Evolutionary conservation across 23 tunicate genomes (phyloP).

Genomic region (Phallusia fumigata): DNA sequence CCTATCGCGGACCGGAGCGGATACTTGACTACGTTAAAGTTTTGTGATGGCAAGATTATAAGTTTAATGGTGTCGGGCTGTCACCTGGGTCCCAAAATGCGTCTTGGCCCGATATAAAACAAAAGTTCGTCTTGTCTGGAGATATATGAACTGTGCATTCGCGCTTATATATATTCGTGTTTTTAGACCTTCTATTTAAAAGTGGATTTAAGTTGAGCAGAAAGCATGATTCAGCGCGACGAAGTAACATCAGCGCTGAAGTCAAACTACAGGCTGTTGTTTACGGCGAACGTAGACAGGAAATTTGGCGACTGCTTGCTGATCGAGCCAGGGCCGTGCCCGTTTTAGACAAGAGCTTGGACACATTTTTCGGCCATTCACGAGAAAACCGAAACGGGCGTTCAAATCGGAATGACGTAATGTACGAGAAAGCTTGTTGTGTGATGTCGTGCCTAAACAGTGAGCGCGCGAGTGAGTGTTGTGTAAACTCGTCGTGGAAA

Average conservation of each 20-base stretch:
- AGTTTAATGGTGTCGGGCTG: not conserved
- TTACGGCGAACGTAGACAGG: constrained; percentile 3
- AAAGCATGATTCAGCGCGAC: too few species aligned
- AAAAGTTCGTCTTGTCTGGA: too few species aligned
- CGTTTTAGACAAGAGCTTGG: not conserved
- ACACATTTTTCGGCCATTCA: not conserved
- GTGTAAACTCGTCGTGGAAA: constrained; percentile 6
- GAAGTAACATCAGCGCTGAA: too few species aligned
- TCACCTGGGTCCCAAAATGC: too few species aligned
- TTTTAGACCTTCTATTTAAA: too few species aligned
- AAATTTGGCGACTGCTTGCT: not conserved
- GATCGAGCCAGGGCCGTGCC: not conserved
- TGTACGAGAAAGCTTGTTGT: not conserved
- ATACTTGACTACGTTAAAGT: not conserved
- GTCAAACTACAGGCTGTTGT: not conserved
- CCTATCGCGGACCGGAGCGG: not conserved
- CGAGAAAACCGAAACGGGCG: constrained; percentile 8
- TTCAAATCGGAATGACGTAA: not conserved
- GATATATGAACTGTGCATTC: too few species aligned
- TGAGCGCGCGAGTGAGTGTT: not conserved
- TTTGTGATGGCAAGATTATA: not conserved
- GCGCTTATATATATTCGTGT: too few species aligned
- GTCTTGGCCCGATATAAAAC: too few species aligned
- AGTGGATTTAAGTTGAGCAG: too few species aligned
- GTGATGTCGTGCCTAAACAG: constrained; percentile 1